A percentile compares a stretch with the other conserved stretches of the same genome.
phyloP scores from a whole-genome alignment of 2,113 vertebrate species.

The Nansenia antarctica region DNA sequence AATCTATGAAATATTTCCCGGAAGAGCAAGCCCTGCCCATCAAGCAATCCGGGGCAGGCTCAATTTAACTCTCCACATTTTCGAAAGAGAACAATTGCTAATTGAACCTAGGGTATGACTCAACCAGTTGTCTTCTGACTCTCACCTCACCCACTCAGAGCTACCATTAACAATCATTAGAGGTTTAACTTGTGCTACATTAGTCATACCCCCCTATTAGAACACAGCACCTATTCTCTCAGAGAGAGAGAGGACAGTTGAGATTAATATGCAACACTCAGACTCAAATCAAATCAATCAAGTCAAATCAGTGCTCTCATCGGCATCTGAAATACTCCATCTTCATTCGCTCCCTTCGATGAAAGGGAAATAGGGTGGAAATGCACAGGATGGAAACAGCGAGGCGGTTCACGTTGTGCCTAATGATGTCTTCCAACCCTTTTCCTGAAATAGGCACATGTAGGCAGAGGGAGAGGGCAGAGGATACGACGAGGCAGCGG shows the following conservation, averaged over 20 bases:
- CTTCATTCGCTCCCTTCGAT: background rate
- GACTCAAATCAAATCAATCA: background rate
- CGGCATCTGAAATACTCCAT: background rate
- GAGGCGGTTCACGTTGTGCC: background rate
- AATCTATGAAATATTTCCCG: no score
- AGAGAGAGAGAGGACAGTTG: background rate
- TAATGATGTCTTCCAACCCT: slow-evolving; percentile 6
- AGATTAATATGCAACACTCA: no score
- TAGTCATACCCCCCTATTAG: no score
- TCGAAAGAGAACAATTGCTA: no score
- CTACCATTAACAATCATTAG: no score
- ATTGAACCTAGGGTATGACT: no score
- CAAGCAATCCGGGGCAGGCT: slow-evolving; percentile 5
- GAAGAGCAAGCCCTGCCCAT: background rate
- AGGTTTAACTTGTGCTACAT: no score
- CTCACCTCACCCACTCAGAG: no score
- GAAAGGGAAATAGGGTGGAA: background rate
- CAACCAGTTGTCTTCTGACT: no score
- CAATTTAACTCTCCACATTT: background rate
- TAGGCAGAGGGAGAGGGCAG: slow-evolving; percentile 7
- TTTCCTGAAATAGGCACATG: background rate
- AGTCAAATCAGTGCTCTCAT: background rate
- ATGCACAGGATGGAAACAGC: background rate
- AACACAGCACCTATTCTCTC: background rate
- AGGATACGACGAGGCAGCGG: background rate